phyloP scores from a whole-genome alignment of 2,888 invertebrate species.

The Dasysyrphus albostriatus region DNA sequence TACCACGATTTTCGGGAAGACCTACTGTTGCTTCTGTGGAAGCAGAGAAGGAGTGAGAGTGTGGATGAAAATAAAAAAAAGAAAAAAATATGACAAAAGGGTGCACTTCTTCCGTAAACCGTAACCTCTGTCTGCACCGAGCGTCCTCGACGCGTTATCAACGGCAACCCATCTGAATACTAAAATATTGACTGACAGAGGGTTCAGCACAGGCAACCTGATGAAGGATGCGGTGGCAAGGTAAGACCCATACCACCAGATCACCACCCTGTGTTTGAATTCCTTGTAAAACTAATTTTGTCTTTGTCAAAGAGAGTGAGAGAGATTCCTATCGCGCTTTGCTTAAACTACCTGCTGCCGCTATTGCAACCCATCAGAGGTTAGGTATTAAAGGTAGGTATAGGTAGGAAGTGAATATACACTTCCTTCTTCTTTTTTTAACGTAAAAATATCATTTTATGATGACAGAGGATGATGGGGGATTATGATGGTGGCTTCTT shows the following conservation, averaged over 20 bases:
- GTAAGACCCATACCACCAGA: background rate
- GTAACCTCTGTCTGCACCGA: slow-evolving; percentile 68
- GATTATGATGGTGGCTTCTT: slow-evolving; percentile 56
- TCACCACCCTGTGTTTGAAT: slow-evolving; percentile 24
- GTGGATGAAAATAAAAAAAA: slow-evolving; percentile 1
- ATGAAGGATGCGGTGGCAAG: slow-evolving; percentile 4
- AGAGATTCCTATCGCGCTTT: slow-evolving; percentile 59
- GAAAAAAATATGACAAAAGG: slow-evolving; percentile 67
- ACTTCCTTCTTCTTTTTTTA: slow-evolving; percentile 32
- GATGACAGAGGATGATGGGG: slow-evolving; percentile 65
- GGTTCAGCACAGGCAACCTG: slow-evolving; percentile 13
- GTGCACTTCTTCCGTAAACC: slow-evolving; percentile 60
- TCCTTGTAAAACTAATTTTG: slow-evolving; percentile 66
- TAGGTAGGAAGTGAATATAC: slow-evolving; percentile 38
- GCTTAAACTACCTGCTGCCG: slow-evolving; percentile 49
- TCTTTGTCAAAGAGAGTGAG: slow-evolving; percentile 24
- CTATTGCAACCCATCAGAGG: slow-evolving; percentile 17
- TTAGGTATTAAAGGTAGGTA: background rate
- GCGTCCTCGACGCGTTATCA: slow-evolving; percentile 70
- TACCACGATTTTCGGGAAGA: slow-evolving; percentile 14
- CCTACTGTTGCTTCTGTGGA: slow-evolving; percentile 67
- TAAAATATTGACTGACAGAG: slow-evolving; percentile 60
- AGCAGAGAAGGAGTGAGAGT: background rate
- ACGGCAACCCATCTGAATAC: slow-evolving; percentile 71
- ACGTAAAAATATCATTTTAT: slow-evolving; percentile 20